Conservation (phyloP, 2,113 vertebrate species). For the Pteronura brasiliensis region DNA sequence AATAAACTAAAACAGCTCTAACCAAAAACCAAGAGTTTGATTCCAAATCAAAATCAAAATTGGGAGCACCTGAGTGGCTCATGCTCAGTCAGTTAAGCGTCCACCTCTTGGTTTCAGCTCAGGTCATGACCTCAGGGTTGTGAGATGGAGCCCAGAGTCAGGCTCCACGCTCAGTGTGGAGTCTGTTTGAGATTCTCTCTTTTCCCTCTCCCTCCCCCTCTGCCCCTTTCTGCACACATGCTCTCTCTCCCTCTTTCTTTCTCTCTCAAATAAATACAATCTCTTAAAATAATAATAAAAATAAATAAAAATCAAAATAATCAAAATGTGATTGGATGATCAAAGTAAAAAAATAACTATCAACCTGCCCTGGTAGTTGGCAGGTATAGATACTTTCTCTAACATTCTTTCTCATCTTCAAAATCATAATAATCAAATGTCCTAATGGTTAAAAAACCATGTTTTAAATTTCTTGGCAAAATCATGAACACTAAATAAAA, state of each 20-base stretch:
- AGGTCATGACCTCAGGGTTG: not conserved
- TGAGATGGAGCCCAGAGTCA: not conserved
- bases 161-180: not conserved
- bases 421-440: not conserved
- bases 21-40: not conserved
- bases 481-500: not conserved
- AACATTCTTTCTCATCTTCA: not conserved
- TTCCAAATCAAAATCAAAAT: not conserved
- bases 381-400: not conserved
- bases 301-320: not conserved
- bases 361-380: not conserved
- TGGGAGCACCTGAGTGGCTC: not conserved
- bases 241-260: not conserved
- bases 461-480: constrained; percentile 19
- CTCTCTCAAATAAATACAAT: not conserved
- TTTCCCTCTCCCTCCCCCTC: not conserved
- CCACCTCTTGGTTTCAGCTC: not conserved
- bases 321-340: not conserved
- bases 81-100: not conserved
- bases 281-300: not conserved
- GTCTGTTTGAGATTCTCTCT: not conserved
- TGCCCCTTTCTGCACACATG: not conserved
- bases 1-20: not conserved
- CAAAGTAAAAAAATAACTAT: not conserved
- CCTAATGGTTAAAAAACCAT: not conserved